Percentiles rank a stretch among this genome's conserved stretches.
phyloP scores from a whole-genome alignment of 2,888 invertebrate species.

The Frankliniella fusca region DNA sequence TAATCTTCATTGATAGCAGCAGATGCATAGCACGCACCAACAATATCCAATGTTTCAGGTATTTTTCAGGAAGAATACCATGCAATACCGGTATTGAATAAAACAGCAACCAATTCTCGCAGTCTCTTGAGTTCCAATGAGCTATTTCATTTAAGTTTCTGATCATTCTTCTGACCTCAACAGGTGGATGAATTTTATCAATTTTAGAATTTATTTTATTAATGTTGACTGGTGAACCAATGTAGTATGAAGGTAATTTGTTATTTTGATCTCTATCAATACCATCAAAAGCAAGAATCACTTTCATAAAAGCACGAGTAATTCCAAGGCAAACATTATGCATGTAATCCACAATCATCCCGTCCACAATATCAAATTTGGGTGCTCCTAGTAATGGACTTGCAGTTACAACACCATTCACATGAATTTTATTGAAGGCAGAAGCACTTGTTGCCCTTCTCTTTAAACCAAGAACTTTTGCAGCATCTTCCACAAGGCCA shows the following conservation, averaged over 20 bases:
- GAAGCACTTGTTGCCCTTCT: not conserved
- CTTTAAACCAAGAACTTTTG: not conserved
- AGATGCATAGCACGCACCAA: not conserved
- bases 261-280: not conserved
- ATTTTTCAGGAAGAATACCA: not conserved
- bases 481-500: not conserved
- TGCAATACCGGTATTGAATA: not conserved
- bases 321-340: not conserved
- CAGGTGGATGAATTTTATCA: not conserved
- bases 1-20: not conserved
- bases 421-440: not conserved
- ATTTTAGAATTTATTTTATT: not conserved
- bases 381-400: not conserved
- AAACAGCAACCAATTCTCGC: not conserved
- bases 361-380: not conserved
- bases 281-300: not conserved
- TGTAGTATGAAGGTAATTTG: not conserved
- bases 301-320: not conserved
- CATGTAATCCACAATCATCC: not conserved
- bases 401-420: not conserved
- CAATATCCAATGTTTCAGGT: not conserved
- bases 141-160: not conserved
- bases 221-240: not conserved
- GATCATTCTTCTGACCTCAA: not conserved
- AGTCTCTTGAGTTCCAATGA: not conserved